Evolutionary conservation across 2,797 vertebrate genomes (phyloP).

Genomic region (Eupleurogrammus muticus): DNA sequence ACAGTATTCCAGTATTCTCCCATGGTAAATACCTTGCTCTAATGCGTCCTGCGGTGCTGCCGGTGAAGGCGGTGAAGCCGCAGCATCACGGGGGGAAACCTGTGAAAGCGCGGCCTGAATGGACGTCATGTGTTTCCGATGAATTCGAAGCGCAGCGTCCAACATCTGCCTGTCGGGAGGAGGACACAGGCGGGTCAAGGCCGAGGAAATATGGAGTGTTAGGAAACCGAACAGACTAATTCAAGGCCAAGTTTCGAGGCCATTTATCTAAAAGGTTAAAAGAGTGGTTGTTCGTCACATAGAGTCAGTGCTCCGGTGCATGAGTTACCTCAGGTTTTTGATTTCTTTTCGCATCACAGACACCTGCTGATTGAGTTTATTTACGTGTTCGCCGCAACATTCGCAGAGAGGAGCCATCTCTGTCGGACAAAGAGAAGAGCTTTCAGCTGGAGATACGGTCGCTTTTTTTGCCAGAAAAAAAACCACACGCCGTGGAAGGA

Average conservation of each 20-base stretch:
- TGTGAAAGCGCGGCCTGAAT: conserved; percentile 72
- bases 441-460: no score
- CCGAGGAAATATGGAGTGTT: background rate
- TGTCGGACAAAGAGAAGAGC: background rate
- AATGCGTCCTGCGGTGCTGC: conserved; percentile 49
- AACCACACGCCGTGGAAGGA: background rate
- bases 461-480: background rate
- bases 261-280: background rate
- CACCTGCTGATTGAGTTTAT: conserved; percentile 77
- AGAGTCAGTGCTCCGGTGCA: background rate
- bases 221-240: background rate
- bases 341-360: conserved; percentile 86
- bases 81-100: conserved; percentile 17
- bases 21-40: conserved; percentile 76
- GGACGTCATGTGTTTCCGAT: conserved; percentile 80
- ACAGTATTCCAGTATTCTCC: no score
- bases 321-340: conserved; percentile 83
- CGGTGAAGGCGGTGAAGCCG: background rate
- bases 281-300: background rate
- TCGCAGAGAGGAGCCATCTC: conserved; percentile 68
- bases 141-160: conserved; percentile 74
- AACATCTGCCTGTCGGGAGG: conserved; percentile 75
- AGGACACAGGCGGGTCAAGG: background rate
- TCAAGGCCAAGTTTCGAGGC: background rate
- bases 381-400: conserved; percentile 53